phyloP scores from a whole-genome alignment of 2,888 invertebrate genomes.

The Lordiphosa fenestrarum region DNA sequence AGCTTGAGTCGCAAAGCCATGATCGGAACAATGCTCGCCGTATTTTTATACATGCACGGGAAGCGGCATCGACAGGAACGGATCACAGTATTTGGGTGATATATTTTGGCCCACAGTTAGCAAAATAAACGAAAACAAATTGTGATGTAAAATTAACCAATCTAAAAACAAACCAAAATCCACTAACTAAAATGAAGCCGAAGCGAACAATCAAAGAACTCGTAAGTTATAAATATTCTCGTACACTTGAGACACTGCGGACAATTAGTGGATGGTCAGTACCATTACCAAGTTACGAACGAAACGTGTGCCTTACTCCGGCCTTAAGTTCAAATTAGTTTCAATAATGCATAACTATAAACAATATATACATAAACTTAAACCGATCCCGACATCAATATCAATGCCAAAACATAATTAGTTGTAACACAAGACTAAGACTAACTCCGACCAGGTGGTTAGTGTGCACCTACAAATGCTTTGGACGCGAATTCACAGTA shows the following conservation, averaged over 20 bases:
- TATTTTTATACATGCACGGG: conserved; percentile 3
- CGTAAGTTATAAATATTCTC: conserved; percentile 12
- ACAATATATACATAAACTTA: conserved; percentile 4
- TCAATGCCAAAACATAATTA: not conserved
- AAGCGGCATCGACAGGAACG: conserved; percentile 1
- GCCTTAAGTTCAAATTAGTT: conserved; percentile 75
- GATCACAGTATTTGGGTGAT: conserved; percentile 43
- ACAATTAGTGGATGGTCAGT: not conserved
- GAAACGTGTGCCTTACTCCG: conserved; percentile 76
- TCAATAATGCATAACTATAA: conserved; percentile 36
- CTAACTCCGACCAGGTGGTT: not conserved
- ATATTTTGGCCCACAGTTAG: conserved; percentile 49
- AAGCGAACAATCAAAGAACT: conserved; percentile 15
- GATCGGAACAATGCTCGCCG: conserved; percentile 1
- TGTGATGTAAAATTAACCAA: conserved; percentile 52
- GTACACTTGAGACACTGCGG: conserved; percentile 14
- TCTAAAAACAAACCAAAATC: conserved; percentile 16
- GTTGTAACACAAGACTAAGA: conserved; percentile 4
- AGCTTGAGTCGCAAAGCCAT: conserved; percentile 1
- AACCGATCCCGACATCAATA: not conserved
- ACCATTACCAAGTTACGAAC: conserved; percentile 25
- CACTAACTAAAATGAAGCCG: conserved; percentile 12
- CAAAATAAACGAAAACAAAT: conserved; percentile 45
- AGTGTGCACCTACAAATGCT: too few species aligned
- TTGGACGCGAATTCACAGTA: too few species aligned